phyloP scores from a whole-genome alignment of 2,797 vertebrate species.

The Amazona ochrocephala region DNA sequence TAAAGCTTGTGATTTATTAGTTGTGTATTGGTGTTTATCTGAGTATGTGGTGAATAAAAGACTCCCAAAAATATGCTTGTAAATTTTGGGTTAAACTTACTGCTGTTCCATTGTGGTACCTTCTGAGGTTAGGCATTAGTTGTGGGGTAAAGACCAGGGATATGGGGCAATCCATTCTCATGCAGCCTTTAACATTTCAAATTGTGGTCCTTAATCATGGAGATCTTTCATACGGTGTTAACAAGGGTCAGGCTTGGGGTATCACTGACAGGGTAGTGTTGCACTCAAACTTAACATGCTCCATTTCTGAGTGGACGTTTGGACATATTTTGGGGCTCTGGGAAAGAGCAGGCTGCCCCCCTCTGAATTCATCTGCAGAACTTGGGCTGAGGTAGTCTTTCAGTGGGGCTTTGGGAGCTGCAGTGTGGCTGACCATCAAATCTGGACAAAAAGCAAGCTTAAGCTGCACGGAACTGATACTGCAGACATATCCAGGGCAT shows the following conservation, averaged over 20 bases:
- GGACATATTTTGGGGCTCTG: background rate
- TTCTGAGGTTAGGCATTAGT: background rate
- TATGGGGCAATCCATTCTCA: background rate
- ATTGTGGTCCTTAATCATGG: background rate
- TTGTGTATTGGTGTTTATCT: background rate
- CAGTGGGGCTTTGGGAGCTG: background rate
- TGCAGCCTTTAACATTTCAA: background rate
- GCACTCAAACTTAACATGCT: background rate
- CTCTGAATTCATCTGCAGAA: rapidly evolving
- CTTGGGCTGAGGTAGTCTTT: background rate
- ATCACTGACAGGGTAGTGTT: background rate
- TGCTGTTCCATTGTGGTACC: background rate
- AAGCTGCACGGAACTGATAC: background rate
- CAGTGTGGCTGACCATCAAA: background rate
- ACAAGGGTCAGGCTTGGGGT: background rate
- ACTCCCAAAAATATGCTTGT: background rate
- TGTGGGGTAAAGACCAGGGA: background rate
- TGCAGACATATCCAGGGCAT: background rate
- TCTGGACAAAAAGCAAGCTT: background rate
- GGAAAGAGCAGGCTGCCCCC: background rate
- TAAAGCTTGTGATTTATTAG: background rate
- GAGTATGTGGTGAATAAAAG: background rate
- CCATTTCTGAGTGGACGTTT: background rate
- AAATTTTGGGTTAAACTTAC: background rate
- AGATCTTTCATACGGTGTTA: background rate